These are phyloP conservation scores for Knipowitschia caucasica DNA, from an alignment of 2,797 vertebrate genomes.

Conservation along the genomic window DNA sequence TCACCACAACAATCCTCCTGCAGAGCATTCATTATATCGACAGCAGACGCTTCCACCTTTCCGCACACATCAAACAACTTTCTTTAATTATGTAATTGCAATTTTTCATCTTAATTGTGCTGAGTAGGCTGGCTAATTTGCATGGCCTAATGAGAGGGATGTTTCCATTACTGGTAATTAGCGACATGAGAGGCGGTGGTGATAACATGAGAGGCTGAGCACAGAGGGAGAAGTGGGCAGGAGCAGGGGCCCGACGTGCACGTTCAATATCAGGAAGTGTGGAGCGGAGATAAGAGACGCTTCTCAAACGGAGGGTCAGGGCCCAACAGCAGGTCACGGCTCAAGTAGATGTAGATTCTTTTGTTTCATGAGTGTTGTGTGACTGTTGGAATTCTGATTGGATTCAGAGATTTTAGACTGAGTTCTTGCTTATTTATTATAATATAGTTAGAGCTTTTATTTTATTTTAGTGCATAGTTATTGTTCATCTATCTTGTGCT, in stretches of 20 bases:
- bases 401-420: too few species aligned
- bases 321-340: neutral
- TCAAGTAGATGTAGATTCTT: too few species aligned
- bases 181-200: slow-evolving; percentile 75
- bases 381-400: too few species aligned
- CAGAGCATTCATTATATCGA: slow-evolving; percentile 60
- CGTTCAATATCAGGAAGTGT: slow-evolving; percentile 18
- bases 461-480: too few species aligned
- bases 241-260: slow-evolving; percentile 10
- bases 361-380: too few species aligned
- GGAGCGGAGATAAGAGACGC: neutral
- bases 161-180: slow-evolving; percentile 86
- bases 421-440: too few species aligned
- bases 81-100: slow-evolving; percentile 80
- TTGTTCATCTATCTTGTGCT: too few species aligned
- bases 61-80: slow-evolving; percentile 79
- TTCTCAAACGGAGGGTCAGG: neutral
- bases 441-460: too few species aligned
- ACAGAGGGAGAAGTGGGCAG: slow-evolving; percentile 39
- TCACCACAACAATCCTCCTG: slow-evolving; percentile 31
- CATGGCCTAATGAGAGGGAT: slow-evolving; percentile 82
- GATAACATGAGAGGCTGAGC: slow-evolving; percentile 59
- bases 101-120: slow-evolving; percentile 80
- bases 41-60: slow-evolving; percentile 52
- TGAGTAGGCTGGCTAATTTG: slow-evolving; percentile 79